These are phyloP conservation scores for Sthenelais limicola DNA, from an alignment of 2,888 invertebrate genomes.

Conservation along the genomic window DNA sequence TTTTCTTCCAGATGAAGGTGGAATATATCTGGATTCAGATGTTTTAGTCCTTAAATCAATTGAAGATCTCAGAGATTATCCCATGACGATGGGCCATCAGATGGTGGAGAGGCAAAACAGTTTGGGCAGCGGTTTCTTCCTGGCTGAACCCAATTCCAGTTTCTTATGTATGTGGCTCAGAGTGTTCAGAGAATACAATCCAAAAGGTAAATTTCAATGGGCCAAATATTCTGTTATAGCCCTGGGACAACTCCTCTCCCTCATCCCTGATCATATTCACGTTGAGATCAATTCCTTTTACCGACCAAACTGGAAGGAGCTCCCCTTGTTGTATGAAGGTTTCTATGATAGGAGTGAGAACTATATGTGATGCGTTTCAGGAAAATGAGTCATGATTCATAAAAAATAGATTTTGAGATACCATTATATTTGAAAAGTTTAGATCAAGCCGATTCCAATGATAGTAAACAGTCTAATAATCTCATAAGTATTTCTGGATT, in stretches of 20 bases:
- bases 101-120: neutral
- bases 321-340: neutral
- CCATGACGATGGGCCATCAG: neutral
- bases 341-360: slow-evolving; percentile 26
- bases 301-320: neutral
- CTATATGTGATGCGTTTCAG: too few species aligned
- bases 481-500: too few species aligned
- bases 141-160: slow-evolving; percentile 4
- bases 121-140: slow-evolving; percentile 20
- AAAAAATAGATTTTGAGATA: too few species aligned
- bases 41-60: slow-evolving; percentile 4
- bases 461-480: too few species aligned
- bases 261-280: neutral
- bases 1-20: slow-evolving; percentile 7
- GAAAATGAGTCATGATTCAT: too few species aligned
- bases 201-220: neutral
- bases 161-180: slow-evolving; percentile 13
- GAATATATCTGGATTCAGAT: slow-evolving; percentile 16
- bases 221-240: neutral
- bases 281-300: neutral
- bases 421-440: too few species aligned
- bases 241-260: neutral
- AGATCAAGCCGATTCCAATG: too few species aligned
- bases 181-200: slow-evolving; percentile 13
- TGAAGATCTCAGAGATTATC: neutral